A percentile compares a stretch with the other conserved stretches of the same genome.
phyloP scores from a whole-genome alignment of 2,113 vertebrate species.

The Laticauda colubrina region DNA sequence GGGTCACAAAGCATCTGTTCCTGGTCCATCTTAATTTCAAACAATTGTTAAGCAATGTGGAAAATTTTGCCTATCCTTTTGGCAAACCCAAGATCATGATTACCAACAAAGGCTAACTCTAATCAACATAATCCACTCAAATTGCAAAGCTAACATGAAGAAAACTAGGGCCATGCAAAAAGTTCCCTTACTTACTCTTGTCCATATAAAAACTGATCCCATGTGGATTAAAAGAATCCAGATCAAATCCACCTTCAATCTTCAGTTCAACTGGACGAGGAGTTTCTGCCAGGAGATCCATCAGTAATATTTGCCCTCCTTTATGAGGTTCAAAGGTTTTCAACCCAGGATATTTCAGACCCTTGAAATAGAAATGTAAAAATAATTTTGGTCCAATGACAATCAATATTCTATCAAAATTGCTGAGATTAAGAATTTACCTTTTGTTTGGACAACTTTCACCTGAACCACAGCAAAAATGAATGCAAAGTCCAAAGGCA shows the following conservation, averaged over 20 bases:
- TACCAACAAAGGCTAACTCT: background rate
- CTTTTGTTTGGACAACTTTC: accelerated
- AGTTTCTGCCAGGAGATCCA: constrained; percentile 77
- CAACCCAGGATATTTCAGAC: constrained; percentile 74
- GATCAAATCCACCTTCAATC: constrained; percentile 83
- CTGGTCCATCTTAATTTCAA: background rate
- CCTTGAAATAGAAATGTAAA: constrained; percentile 64
- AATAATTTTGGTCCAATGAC: background rate
- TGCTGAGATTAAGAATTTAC: background rate
- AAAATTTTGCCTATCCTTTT: background rate
- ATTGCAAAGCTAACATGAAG: background rate
- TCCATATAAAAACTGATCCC: constrained; percentile 84
- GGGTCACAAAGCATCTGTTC: background rate
- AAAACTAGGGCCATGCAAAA: background rate
- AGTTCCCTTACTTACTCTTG: constrained; percentile 68
- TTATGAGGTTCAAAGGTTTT: constrained; percentile 65
- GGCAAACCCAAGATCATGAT: background rate
- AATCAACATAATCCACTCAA: background rate
- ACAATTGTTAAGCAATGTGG: background rate
- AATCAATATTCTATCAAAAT: background rate
- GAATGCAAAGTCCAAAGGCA: background rate
- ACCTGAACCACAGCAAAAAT: background rate
- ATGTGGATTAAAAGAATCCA: constrained; percentile 85
- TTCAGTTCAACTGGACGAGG: constrained; percentile 73
- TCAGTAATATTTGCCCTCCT: constrained; percentile 78